Evolutionary conservation across 2,797 vertebrate genomes (phyloP), one percentile per base, ranked within the genome.

Genomic region (Heliangelus exortis): DNA sequence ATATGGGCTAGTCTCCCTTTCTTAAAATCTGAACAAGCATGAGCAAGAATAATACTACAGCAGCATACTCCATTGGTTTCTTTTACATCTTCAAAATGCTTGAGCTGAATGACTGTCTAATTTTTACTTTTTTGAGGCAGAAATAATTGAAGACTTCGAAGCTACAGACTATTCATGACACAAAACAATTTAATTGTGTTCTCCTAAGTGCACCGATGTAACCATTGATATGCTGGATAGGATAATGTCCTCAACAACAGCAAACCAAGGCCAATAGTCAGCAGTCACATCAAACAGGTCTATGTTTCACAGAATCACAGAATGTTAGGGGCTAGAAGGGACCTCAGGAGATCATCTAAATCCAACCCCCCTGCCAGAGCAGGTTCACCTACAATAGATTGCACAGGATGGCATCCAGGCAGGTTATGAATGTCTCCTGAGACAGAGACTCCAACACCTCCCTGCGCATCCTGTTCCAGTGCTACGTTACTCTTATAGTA

Each of bases 221-320:
- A 81, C 10, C 14, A 45, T 28, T n/a, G 47, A 55, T 45, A 28
- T 20, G 15, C 26, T 81, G 15, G 23, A 66, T 25, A 39, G 80
- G 47, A 25, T 76, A 3, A 80, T 77, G 71, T 67, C 63, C 75
- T 63, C 75, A 83, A 54, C 33, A 79, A 39, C 36, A n/a, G 41
- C n/a, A 82, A 93, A 54, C 19, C 45, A 74, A 85, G 33, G 34
- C 50, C 73, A 75, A 9, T 15, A 54, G 15, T 34, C 45, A 72
- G 47, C 39, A 86, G 19, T 48, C 43, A 36, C 0, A 0, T 69
- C 54, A 66, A 87, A 68, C 20, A 76, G 47, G 23, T 0, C 0
- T 26, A 57, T 54, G 45, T 62, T 69, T 7, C 39, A 41, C 39
- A 41, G 39, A 41, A 41, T 41, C 13, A 41, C 39, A 14, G 39